These are phyloP conservation scores for Neoitamus cyanurus DNA, from an alignment of 2,888 invertebrate species.

Conservation along the genomic window DNA sequence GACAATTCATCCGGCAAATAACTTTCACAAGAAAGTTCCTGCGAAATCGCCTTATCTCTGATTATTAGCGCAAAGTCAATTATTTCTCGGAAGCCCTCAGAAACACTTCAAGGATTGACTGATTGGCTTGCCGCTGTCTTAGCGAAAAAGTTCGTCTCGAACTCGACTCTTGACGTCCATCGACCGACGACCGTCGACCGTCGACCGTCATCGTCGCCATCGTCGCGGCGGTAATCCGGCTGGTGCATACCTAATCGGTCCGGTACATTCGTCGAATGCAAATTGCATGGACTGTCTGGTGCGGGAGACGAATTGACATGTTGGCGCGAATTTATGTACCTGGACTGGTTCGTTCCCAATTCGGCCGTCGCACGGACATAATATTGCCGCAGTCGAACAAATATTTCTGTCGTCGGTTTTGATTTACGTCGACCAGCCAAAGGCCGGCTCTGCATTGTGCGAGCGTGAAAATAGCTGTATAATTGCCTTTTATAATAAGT, in stretches of 20 bases:
- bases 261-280: background rate
- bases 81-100: background rate
- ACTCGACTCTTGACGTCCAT: background rate
- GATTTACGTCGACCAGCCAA: slow-evolving; percentile 8
- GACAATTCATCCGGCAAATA: background rate
- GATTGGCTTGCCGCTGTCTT: background rate
- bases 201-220: background rate
- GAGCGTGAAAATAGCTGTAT: background rate
- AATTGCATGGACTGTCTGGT: slow-evolving; percentile 8
- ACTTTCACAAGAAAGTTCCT: background rate
- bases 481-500: slow-evolving; percentile 13
- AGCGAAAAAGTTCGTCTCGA: background rate
- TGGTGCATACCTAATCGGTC: background rate
- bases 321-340: slow-evolving; percentile 31
- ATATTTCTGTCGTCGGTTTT: slow-evolving; percentile 8
- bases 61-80: background rate
- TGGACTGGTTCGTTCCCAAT: background rate
- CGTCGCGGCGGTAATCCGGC: background rate
- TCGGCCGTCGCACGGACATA: background rate
- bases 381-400: background rate
- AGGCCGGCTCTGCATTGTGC: background rate
- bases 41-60: background rate
- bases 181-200: background rate
- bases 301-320: slow-evolving; percentile 37
- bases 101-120: background rate